Percentiles rank a stretch among this genome's conserved stretches.
These are phyloP conservation scores for Pycnomerus fuliginosus DNA, from an alignment of 2,888 invertebrate genomes.

Conservation along the genomic window DNA sequence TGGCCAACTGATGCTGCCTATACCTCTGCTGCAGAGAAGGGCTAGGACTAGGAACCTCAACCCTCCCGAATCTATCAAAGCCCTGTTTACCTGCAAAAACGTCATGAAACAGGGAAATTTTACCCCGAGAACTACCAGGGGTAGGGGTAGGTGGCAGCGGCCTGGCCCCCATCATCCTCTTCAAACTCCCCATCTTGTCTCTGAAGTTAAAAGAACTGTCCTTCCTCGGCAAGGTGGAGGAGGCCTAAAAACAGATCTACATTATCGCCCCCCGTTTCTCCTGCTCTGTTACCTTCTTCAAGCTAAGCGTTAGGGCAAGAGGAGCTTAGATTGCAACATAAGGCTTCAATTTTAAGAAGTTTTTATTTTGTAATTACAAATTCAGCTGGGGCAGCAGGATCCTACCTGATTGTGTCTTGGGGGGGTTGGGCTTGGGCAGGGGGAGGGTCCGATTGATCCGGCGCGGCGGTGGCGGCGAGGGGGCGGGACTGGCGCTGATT, in stretches of 20 bases:
- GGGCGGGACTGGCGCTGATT: constrained; percentile 65
- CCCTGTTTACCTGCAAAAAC: neutral
- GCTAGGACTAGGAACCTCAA: constrained; percentile 43
- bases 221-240: constrained; percentile 42
- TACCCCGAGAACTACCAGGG: constrained; percentile 10
- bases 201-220: constrained; percentile 46
- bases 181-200: constrained; percentile 56
- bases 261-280: constrained; percentile 46
- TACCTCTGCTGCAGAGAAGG: constrained; percentile 58
- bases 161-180: constrained; percentile 53
- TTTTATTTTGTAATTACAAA: constrained; percentile 9
- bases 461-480: constrained; percentile 60
- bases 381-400: constrained; percentile 50
- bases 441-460: constrained; percentile 56
- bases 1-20: constrained; percentile 59
- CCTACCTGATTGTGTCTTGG: constrained; percentile 50
- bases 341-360: constrained; percentile 37
- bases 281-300: constrained; percentile 16
- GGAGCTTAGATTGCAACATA: constrained; percentile 17
- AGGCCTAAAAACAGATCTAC: constrained; percentile 40
- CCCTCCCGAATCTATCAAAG: constrained; percentile 17
- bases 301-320: constrained; percentile 6
- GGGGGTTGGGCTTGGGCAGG: constrained; percentile 54
- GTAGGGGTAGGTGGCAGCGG: constrained; percentile 60
- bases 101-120: no score